Evolutionary conservation across 2,797 vertebrate species (phyloP), one percentile per base, ranked within the genome.

Genomic region (Trematomus bernacchii): DNA sequence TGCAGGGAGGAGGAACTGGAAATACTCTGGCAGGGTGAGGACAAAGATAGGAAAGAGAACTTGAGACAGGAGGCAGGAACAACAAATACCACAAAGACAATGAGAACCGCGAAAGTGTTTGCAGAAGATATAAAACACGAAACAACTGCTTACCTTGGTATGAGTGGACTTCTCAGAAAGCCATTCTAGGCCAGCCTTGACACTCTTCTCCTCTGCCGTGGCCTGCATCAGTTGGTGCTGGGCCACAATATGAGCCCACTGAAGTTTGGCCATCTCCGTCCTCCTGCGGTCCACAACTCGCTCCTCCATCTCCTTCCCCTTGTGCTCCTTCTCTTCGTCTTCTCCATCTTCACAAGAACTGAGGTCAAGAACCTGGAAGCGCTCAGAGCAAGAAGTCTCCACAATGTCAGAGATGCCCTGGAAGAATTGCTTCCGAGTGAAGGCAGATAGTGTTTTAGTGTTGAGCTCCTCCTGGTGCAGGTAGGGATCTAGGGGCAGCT

Each of bases 211-310:
- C 74, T 96, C 92, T 10, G 96, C 94, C 14, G 85, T 88, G 53
- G 95, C 93, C 79, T 93, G 93, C 87, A 98, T 93, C 47, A 98
- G 83, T 75, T 98, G 96, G 79, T 95, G 92, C 44, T 97, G 96
- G 10, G 91, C 92, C 85, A 96, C 96, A 60, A 96, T 89, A 76
- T 96, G 94, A 0, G 96, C 94, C 82, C 96, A 93, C 87, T 97
- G 96, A 54, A 99, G 91, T 84, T 94, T 94, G 47, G 92, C 92
- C 90, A 97, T 91, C 90, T 99, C 97, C 1, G 78, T 89, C n/a
- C 85, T 93, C 71, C 81, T 95, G 37, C 79, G 90, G 50, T 96
- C 93, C 63, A 90, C 87, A 47, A 82, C 10, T 11, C 76, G 83
- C 50, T 75, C 33, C 68, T 88, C 93, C 40, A 68, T 85, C 64